A percentile compares a stretch with the other conserved stretches of the same genome.
These are phyloP conservation scores for Scarus forsteni DNA, from an alignment of 2,797 vertebrate species.

Conservation along the genomic window DNA sequence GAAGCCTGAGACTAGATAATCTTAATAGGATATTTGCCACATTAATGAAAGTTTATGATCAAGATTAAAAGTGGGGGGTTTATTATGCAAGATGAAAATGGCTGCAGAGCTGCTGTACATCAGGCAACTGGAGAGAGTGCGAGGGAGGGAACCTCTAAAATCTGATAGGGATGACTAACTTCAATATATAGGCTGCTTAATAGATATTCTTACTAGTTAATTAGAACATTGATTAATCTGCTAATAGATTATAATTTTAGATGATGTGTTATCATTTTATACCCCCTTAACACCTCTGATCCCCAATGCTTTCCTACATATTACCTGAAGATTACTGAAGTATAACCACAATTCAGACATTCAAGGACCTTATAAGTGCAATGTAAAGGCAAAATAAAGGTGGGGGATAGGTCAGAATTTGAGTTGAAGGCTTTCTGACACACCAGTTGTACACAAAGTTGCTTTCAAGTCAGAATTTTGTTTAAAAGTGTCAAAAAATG, in stretches of 20 bases:
- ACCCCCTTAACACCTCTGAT: constrained; percentile 34
- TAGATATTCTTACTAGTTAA: constrained; percentile 52
- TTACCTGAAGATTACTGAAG: constrained; percentile 18
- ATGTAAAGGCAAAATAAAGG: neutral
- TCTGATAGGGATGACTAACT: constrained; percentile 48
- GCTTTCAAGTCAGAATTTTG: no score
- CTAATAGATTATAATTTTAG: constrained; percentile 41
- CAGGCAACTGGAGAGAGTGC: constrained; percentile 24
- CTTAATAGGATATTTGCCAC: constrained; percentile 54
- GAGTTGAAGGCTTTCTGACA: no score
- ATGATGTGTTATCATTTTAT: constrained; percentile 44
- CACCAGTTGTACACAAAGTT: no score
- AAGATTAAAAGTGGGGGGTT: constrained; percentile 33
- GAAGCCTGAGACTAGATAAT: constrained; percentile 25
- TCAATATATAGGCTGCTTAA: constrained; percentile 51
- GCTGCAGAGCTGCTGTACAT: constrained; percentile 14
- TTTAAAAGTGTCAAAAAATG: no score
- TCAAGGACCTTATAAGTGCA: neutral
- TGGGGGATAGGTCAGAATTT: no score
- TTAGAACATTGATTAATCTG: constrained; percentile 59
- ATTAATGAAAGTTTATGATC: constrained; percentile 39
- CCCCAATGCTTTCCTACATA: constrained; percentile 13
- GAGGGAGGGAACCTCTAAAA: constrained; percentile 9
- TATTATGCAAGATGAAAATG: constrained; percentile 37
- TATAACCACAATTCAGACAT: neutral